Percentiles rank a stretch among this genome's conserved stretches.
Conservation (phyloP, 2,797 vertebrate species). For the Distichodus sexfasciatus region DNA sequence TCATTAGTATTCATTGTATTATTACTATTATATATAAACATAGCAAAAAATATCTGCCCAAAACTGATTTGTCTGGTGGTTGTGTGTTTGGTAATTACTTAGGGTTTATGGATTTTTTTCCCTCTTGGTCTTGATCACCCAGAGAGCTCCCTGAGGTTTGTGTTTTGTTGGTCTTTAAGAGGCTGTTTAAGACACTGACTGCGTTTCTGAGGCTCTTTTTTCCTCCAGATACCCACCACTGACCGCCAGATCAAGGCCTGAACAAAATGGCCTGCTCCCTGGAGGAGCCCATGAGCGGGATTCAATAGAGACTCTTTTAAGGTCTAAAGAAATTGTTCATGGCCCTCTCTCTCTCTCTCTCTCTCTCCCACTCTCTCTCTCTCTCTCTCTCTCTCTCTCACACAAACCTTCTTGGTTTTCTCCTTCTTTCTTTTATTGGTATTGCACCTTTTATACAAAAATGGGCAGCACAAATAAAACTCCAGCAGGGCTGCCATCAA, state of each 20-base stretch:
- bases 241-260: slow-evolving; percentile 30
- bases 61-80: no score
- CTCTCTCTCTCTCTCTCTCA: slow-evolving; percentile 1
- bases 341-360: slow-evolving; percentile 45
- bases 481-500: no score
- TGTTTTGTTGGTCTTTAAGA: slow-evolving; percentile 33
- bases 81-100: background rate
- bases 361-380: slow-evolving; percentile 8
- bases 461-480: no score
- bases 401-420: background rate
- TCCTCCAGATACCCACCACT: slow-evolving; percentile 5
- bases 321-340: slow-evolving; percentile 13
- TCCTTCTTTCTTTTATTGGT: background rate
- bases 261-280: slow-evolving; percentile 26
- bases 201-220: slow-evolving; percentile 14
- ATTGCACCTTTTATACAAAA: no score
- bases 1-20: no score
- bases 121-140: slow-evolving; percentile 7
- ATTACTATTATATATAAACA: no score
- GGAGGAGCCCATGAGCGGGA: slow-evolving; percentile 6
- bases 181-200: slow-evolving; percentile 34
- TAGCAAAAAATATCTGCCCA: no score
- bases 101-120: slow-evolving; percentile 19
- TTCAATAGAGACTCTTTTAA: slow-evolving; percentile 25
- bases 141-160: slow-evolving; percentile 1